Evolutionary conservation across 1,140 invertebrate species (phyloP).

Genomic region (Drosophila kurseongensis): DNA sequence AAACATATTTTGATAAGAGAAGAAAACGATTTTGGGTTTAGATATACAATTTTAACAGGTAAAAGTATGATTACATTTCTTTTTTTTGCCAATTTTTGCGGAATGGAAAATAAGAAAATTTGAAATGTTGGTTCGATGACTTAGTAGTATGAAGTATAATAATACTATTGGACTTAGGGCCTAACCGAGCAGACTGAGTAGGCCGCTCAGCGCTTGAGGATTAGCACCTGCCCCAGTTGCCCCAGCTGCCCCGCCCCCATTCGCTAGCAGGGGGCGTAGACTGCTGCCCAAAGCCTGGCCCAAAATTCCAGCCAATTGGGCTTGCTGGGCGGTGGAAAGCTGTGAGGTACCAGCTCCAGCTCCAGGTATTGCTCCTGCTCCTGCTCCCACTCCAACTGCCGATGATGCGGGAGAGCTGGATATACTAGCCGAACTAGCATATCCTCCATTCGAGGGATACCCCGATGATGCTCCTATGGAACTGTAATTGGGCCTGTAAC

Average conservation of each 20-base stretch:
- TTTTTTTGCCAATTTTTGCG: too few relatives aligned
- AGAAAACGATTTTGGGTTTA: too few relatives aligned
- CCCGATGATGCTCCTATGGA: not conserved
- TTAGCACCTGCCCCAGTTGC: constrained; percentile 26
- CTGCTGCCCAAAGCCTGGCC: constrained; percentile 70
- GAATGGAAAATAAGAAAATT: too few relatives aligned
- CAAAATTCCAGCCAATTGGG: constrained; percentile 59
- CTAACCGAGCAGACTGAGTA: constrained; percentile 56
- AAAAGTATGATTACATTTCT: too few relatives aligned
- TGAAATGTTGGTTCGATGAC: not conserved
- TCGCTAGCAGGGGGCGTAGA: constrained; percentile 59
- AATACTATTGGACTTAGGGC: constrained; percentile 24
- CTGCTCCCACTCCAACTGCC: not conserved
- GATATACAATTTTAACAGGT: too few relatives aligned
- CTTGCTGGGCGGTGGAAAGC: constrained; percentile 51
- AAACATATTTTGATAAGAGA: too few relatives aligned
- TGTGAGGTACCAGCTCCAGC: constrained; percentile 32
- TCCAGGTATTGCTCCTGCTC: constrained; percentile 2
- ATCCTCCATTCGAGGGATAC: constrained; percentile 24
- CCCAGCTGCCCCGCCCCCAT: constrained; percentile 42
- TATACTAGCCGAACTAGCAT: constrained; percentile 12
- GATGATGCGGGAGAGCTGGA: constrained; percentile 13
- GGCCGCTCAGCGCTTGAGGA: constrained; percentile 49
- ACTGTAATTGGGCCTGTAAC: constrained; percentile 49
- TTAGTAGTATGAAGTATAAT: not conserved